Evolutionary conservation across 2,888 invertebrate species (phyloP).

Genomic region (Cheiracanthium punctorium): DNA sequence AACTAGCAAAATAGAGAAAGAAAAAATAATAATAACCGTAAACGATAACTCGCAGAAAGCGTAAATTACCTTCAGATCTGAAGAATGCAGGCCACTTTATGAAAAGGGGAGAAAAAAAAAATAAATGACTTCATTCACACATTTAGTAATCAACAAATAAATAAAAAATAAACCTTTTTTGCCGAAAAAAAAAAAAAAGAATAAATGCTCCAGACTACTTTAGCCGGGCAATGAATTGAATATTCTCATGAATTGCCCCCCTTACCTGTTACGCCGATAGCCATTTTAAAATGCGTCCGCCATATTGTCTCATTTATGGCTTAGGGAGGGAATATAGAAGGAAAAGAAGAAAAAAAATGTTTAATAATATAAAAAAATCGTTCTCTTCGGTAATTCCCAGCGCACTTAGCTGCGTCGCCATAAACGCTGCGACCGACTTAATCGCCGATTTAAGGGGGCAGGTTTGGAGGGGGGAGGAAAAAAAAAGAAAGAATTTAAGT

Average conservation of each 20-base stretch:
- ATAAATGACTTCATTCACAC: constrained; percentile 8
- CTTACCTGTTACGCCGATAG: constrained; percentile 46
- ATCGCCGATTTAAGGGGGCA: constrained; percentile 51
- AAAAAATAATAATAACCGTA: not conserved
- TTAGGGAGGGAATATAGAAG: not conserved
- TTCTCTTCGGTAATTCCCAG: constrained; percentile 18
- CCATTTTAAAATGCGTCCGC: constrained; percentile 30
- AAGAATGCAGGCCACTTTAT: constrained; percentile 3
- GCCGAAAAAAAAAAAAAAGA: not conserved
- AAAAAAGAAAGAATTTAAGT: constrained; percentile 43
- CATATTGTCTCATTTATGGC: constrained; percentile 51
- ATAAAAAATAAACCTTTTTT: not conserved
- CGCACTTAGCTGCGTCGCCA: constrained; percentile 29
- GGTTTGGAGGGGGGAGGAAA: too few relatives aligned
- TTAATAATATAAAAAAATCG: constrained; percentile 6
- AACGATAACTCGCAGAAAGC: not conserved
- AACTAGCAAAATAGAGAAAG: not conserved
- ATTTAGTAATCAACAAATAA: not conserved
- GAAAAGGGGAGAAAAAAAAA: not conserved
- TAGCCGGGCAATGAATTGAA: constrained; percentile 1
- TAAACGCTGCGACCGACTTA: constrained; percentile 37
- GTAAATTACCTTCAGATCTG: not conserved
- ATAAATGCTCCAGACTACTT: constrained; percentile 3
- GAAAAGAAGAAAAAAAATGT: not conserved
- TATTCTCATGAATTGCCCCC: constrained; percentile 2